Evolutionary conservation across 2,113 vertebrate species (phyloP).

Genomic region (Vanacampus margaritifer): DNA sequence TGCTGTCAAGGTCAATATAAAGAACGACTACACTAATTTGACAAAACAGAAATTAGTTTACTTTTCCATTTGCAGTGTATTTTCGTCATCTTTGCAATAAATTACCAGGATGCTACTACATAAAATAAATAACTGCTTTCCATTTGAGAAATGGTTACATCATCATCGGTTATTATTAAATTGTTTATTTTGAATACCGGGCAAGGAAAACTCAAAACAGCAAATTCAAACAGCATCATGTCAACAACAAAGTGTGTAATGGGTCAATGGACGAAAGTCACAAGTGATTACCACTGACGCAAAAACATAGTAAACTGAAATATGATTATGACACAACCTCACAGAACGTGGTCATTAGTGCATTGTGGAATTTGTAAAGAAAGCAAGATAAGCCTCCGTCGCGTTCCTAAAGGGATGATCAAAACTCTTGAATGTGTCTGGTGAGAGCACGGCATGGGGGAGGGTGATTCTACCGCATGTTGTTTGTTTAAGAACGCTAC

Average conservation of each 20-base stretch:
- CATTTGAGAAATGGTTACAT: too few species aligned
- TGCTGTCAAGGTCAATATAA: background rate
- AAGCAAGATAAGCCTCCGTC: too few species aligned
- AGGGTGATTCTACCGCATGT: too few species aligned
- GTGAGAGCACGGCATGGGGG: too few species aligned
- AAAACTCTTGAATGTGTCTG: too few species aligned
- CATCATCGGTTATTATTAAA: too few species aligned
- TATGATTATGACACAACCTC: background rate
- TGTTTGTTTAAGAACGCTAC: too few species aligned
- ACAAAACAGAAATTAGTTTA: background rate
- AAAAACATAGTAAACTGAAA: background rate
- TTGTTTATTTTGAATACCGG: background rate
- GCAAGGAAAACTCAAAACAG: background rate
- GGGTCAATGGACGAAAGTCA: background rate
- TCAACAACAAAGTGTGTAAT: slow-evolving; percentile 1
- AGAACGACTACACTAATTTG: background rate
- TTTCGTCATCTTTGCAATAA: background rate
- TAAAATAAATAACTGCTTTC: too few species aligned
- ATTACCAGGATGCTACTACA: background rate
- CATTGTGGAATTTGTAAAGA: too few species aligned
- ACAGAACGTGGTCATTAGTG: background rate
- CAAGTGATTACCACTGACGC: background rate
- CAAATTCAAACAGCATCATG: background rate
- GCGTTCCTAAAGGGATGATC: too few species aligned
- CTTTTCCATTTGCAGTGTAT: background rate